Evolutionary conservation across 2,888 invertebrate genomes (phyloP), one percentile per base, ranked within the genome.

Genomic region (Halocaridina rubra): DNA sequence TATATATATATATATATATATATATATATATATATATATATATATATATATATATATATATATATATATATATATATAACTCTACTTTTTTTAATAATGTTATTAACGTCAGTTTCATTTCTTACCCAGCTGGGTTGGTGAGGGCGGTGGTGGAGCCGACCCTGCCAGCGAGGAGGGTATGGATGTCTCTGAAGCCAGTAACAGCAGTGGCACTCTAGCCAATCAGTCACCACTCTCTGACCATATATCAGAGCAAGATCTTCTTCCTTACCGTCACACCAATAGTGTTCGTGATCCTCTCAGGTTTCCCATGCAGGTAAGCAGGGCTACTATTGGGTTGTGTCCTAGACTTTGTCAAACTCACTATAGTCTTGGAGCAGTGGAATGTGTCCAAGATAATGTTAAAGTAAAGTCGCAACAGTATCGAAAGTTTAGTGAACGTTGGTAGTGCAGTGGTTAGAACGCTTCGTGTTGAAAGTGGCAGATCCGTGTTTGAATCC

Each of bases 131-230:
- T 77, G 61, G 71, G 76, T 75, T 39, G 81, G 81, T 46, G 81
- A 81, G 69, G 69, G 69, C 32, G 77, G 69, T 39, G 71, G 53
- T 57, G 76, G 67, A n/a, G 69, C 29, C 30, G 81, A 85, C 39
- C 81, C 76, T 72, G 77, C 76, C 78, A 85, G 81, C 77, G 85
- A 85, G 77, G 85, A 85, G 81, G 81, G 85, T 39, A 85, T 85
- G 85, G 81, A 81, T 61, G 72, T 85, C 19, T 85, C 80, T 27
- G 85, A 85, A 69, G 77, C 72, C 33, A 69, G 77, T 46, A 81
- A 77, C 77, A 85, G 81, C 72, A 85, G 81, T 46, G 80, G 77
- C n/a, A 85, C 85, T 7, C 53, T 81, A 16, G 74, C 81, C 67
- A 85, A 77, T 32, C 81, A 81, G 39, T 77, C 85, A 4, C 77